phyloP scores from a whole-genome alignment of 2,797 vertebrate genomes.

The Xyrichtys novacula region DNA sequence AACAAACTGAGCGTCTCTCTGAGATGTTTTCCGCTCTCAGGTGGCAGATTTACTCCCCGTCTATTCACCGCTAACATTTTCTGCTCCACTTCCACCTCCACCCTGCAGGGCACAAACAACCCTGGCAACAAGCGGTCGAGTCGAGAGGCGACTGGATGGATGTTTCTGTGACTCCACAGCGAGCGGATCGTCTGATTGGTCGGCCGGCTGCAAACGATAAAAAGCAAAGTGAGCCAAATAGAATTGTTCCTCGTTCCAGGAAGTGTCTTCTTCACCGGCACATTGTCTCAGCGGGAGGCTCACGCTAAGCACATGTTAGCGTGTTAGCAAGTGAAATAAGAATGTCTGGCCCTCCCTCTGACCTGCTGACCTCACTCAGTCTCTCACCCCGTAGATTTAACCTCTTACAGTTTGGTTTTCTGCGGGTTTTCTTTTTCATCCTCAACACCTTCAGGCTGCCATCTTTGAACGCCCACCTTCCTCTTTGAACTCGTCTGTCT shows the following conservation, averaged over 20 bases:
- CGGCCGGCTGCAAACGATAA: constrained; percentile 11
- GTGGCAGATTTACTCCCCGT: constrained; percentile 42
- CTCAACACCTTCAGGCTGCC: constrained; percentile 14
- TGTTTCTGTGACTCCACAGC: constrained; percentile 53
- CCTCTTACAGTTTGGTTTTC: background rate
- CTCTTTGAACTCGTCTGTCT: constrained; percentile 44
- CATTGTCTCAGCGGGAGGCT: constrained; percentile 22
- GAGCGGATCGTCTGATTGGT: constrained; percentile 60
- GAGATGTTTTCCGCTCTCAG: constrained; percentile 29
- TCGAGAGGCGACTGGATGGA: constrained; percentile 66
- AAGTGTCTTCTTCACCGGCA: constrained; percentile 23
- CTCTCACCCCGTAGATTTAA: constrained; percentile 1
- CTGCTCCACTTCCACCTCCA: constrained; percentile 73
- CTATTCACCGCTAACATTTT: constrained; percentile 57
- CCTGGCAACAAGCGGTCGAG: constrained; percentile 72
- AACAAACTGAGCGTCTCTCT: background rate
- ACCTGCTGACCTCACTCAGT: constrained; percentile 9
- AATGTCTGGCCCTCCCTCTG: background rate
- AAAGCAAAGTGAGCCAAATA: constrained; percentile 22
- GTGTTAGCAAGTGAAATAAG: constrained; percentile 2
- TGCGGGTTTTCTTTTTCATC: background rate
- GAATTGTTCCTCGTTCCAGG: constrained; percentile 20
- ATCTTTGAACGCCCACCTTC: constrained; percentile 49
- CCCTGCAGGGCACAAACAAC: constrained; percentile 62
- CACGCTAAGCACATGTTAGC: constrained; percentile 25